Base-by-base conservation (phyloP, 2,113 vertebrate genomes). In the Prunella fulvescens region DNA sequence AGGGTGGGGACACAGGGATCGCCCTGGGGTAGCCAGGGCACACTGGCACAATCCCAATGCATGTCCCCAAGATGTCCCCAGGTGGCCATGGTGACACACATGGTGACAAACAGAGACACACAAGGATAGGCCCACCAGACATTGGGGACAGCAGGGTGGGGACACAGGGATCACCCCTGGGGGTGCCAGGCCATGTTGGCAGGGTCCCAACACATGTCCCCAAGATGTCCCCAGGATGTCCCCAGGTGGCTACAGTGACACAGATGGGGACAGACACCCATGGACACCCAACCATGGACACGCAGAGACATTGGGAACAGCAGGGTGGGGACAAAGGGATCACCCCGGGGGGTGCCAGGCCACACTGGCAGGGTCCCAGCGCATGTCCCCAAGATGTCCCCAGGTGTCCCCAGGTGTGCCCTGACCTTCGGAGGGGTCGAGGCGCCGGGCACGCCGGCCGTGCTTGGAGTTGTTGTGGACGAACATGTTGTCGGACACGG, bases 401-500 rank as follows among this genome's bases (percentile, higher is more conserved):
- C 69, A 31, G 28, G 23, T 33, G 50, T 54, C 31, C 51, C 72
- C 73, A n/a, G n/a, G n/a, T n/a, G n/a, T n/a, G n/a, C n/a, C n/a
- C n/a, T 76, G 98, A 99, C 99, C 99, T 99, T 99, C 99, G 2
- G 99, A 98, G 7, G 99, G 99, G 96, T 99, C 99, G 76, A 99
- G 98, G 82, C 99, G 98, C 31, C 99, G 98, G 1, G 99, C 99
- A 15, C 99, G 98, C 92, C 99, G 98, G 57, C 99, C 99, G 10
- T 99, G 99, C 98, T 99, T 99, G 96, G 99, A 99, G 98, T 99
- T 99, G 98, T 99, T 99, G 98, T 99, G 99, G 53, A 99, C 99
- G 35, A 99, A 99, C 99, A 99, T 99, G 97, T 99, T 99, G 97
- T 99, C 99, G 0, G 99, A 99, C 64, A 99, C 99, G 0, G 99